A percentile compares a stretch with the other conserved stretches of the same genome.
Conservation (phyloP, 1,140 invertebrate genomes). For the Trichomalopsis sarcophagae region DNA sequence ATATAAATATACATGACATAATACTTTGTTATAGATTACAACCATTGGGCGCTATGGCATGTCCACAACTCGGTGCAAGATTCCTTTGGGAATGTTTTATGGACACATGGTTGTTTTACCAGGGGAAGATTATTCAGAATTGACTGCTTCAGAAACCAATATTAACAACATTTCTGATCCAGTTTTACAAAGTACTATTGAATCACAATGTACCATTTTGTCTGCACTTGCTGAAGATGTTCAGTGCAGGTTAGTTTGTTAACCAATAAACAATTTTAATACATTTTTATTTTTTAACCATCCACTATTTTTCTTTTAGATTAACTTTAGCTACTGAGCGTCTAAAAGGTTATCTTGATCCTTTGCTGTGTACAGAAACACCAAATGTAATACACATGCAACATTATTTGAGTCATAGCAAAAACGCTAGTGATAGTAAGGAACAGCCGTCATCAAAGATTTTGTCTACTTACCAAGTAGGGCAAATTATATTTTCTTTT, state of each 20-base stretch:
- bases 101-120: constrained; percentile 89
- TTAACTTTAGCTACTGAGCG: constrained; percentile 89
- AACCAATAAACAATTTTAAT: constrained; percentile 40
- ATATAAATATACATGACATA: constrained; percentile 1
- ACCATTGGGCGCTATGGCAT: constrained; percentile 93
- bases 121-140: constrained; percentile 79
- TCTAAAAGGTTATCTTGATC: constrained; percentile 84
- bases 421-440: constrained; percentile 77
- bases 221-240: constrained; percentile 84
- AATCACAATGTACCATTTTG: constrained; percentile 77
- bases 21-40: constrained; percentile 79
- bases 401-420: constrained; percentile 80
- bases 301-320: constrained; percentile 55
- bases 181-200: constrained; percentile 71
- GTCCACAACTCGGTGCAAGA: constrained; percentile 90
- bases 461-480: constrained; percentile 85
- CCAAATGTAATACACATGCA: constrained; percentile 88
- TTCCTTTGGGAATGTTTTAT: constrained; percentile 93
- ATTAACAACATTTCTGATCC: constrained; percentile 65
- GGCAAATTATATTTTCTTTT: constrained; percentile 48
- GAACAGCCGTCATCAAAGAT: constrained; percentile 82
- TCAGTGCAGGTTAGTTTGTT: constrained; percentile 80
- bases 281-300: not conserved
- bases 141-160: constrained; percentile 65
- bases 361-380: constrained; percentile 84